phyloP scores from a whole-genome alignment of 2,888 invertebrate species.

The Bombyx huttoni region DNA sequence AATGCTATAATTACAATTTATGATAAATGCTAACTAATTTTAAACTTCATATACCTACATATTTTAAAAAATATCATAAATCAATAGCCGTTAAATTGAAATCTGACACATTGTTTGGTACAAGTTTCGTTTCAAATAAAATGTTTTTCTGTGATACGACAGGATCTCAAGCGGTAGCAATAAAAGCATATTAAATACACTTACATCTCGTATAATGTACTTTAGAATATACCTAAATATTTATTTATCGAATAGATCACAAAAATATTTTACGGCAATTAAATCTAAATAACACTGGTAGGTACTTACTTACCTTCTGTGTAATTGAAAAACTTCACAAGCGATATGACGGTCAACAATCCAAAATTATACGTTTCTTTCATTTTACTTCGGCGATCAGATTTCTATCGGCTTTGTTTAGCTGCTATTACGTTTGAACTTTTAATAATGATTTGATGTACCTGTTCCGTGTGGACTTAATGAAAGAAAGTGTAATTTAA shows the following conservation, averaged over 20 bases:
- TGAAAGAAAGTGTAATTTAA: slow-evolving; percentile 26
- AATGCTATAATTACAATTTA: no score
- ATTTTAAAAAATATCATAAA: no score
- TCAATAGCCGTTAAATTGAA: no score
- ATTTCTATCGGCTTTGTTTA: slow-evolving; percentile 51
- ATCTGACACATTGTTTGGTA: no score
- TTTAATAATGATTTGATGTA: slow-evolving; percentile 41
- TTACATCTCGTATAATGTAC: no score
- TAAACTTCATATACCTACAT: no score
- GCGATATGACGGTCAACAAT: slow-evolving; percentile 45
- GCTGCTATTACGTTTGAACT: slow-evolving; percentile 58
- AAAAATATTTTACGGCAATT: slow-evolving; percentile 22
- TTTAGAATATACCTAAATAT: not conserved
- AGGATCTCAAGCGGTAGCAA: no score
- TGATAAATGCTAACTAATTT: no score
- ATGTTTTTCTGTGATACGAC: no score
- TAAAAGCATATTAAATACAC: no score
- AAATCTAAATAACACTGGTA: not conserved
- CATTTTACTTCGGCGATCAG: slow-evolving; percentile 40
- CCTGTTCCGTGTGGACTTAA: slow-evolving; percentile 16
- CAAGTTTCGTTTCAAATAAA: no score
- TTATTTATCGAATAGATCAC: not conserved
- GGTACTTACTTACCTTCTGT: slow-evolving; percentile 10
- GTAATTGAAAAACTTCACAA: slow-evolving; percentile 69
- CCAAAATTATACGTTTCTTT: slow-evolving; percentile 53